Conservation (phyloP, 2,113 vertebrate species). For the Protobothrops mucrosquamatus region DNA sequence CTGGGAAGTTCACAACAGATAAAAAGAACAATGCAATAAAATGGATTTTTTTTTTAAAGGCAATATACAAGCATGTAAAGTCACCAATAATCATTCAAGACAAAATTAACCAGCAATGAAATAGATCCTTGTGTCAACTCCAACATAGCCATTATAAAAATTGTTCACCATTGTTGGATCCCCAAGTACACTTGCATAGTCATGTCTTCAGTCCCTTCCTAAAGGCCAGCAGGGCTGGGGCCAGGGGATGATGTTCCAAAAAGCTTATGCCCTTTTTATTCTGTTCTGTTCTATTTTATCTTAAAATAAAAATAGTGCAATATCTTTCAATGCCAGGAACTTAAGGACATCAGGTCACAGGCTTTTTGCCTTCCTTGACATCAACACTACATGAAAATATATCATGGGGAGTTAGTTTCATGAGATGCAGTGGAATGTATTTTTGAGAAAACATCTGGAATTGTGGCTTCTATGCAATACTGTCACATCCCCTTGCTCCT, state of each 20-base stretch:
- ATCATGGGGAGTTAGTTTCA: neutral
- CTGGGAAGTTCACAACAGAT: neutral
- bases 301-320: neutral
- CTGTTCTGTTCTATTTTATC: neutral
- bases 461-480: no score
- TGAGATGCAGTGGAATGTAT: neutral
- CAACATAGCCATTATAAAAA: neutral
- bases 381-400: neutral
- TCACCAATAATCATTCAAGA: neutral
- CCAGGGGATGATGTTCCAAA: neutral
- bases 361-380: neutral
- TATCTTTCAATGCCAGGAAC: neutral
- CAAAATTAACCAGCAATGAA: neutral
- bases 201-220: neutral
- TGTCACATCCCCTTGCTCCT: neutral
- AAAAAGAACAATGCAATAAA: neutral
- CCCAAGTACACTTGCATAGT: neutral
- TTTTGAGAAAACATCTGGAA: neutral
- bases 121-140: neutral
- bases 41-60: neutral
- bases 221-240: neutral
- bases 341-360: neutral
- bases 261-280: neutral
- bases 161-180: neutral
- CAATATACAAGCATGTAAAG: neutral